phyloP scores from a whole-genome alignment of 23 tunicate genomes.

The Botrylloides violaceus region DNA sequence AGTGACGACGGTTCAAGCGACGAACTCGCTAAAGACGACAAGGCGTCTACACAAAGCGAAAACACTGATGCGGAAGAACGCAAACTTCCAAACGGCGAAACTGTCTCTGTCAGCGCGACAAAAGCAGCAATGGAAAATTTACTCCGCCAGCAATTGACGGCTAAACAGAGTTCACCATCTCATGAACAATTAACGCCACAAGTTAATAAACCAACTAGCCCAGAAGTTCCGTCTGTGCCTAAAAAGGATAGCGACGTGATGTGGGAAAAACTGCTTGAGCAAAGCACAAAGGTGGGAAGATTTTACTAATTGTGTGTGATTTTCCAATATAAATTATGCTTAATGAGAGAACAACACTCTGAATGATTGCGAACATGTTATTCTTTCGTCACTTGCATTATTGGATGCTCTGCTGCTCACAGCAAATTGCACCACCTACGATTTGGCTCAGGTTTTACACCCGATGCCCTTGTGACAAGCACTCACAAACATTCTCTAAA shows the following conservation, averaged over 20 bases:
- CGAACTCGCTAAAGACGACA: not conserved
- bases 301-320: no score
- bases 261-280: constrained; percentile 76
- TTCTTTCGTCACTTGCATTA: no score
- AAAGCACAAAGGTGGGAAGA: constrained; percentile 27
- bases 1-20: constrained; percentile 78
- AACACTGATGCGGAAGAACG: not conserved
- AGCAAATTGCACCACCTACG: no score
- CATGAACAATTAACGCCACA: not conserved
- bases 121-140: constrained; percentile 22
- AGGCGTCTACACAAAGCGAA: not conserved
- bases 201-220: constrained; percentile 13
- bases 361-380: no score
- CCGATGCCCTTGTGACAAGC: no score
- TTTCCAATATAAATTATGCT: no score
- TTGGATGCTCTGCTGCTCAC: no score
- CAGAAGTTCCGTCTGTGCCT: not conserved
- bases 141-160: not conserved
- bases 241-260: constrained; percentile 88
- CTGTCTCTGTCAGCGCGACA: not conserved
- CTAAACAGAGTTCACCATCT: not conserved
- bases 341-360: no score
- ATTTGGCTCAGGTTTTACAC: no score
- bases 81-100: not conserved
- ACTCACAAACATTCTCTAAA: no score